Percentiles rank a stretch among this genome's conserved stretches.
These are phyloP conservation scores for Cephus rjabovi DNA, from an alignment of 2,888 invertebrate species.

Conservation along the genomic window DNA sequence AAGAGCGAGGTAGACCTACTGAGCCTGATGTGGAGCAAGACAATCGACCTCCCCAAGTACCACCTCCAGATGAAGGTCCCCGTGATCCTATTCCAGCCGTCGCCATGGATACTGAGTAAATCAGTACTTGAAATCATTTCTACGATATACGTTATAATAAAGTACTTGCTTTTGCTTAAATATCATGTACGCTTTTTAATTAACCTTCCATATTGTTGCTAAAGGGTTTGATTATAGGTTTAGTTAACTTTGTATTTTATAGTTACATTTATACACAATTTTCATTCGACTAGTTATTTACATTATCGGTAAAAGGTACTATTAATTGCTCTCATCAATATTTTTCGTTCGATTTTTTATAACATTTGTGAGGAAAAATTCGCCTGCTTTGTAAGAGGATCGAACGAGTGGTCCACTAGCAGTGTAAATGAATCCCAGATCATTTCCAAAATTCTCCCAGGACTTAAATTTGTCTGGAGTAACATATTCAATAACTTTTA, in stretches of 20 bases:
- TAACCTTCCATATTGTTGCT: background rate
- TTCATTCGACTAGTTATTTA: background rate
- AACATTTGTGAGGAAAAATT: slow-evolving; percentile 88
- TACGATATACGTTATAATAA: slow-evolving; percentile 5
- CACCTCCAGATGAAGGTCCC: slow-evolving; percentile 62
- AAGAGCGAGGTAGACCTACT: slow-evolving; percentile 62
- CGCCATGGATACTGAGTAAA: slow-evolving; percentile 65
- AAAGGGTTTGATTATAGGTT: background rate
- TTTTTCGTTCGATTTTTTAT: slow-evolving; percentile 68
- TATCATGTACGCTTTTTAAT: slow-evolving; percentile 23
- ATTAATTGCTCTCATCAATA: slow-evolving; percentile 18
- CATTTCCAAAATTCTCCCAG: slow-evolving; percentile 85
- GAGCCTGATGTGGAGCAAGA: slow-evolving; percentile 55
- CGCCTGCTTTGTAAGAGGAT: slow-evolving; percentile 98
- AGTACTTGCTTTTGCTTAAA: slow-evolving; percentile 6
- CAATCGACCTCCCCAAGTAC: slow-evolving; percentile 61
- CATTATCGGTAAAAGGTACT: background rate
- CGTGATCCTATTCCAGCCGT: slow-evolving; percentile 68
- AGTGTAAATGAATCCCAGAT: slow-evolving; percentile 94
- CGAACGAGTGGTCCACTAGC: slow-evolving; percentile 98
- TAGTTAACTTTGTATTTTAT: slow-evolving; percentile 3
- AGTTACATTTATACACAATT: background rate
- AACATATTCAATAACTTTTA: slow-evolving; percentile 95
- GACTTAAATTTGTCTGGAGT: slow-evolving; percentile 92
- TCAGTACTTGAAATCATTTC: slow-evolving; percentile 2